Evolutionary conservation across 2,888 invertebrate species (phyloP).

Genomic region (Melanophora roralis): DNA sequence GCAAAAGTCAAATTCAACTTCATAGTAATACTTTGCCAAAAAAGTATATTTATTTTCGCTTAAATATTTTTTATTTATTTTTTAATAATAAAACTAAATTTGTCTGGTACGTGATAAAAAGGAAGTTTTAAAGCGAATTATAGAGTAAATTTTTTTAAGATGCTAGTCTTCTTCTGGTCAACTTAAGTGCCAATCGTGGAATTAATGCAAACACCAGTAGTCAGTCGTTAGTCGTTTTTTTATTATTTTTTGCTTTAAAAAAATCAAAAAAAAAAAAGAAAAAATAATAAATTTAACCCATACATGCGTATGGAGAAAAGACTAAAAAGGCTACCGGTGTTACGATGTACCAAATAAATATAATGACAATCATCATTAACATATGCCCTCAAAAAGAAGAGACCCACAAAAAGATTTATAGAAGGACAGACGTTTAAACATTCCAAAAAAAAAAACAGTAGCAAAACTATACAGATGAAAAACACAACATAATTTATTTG

Average conservation of each 20-base stretch:
- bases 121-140: background rate
- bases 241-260: background rate
- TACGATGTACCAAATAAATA: slow-evolving; percentile 51
- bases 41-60: too few relatives aligned
- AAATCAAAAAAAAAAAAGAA: background rate
- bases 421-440: background rate
- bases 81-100: slow-evolving; percentile 26
- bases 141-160: background rate
- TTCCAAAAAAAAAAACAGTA: background rate
- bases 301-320: too few relatives aligned
- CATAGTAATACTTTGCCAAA: too few relatives aligned
- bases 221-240: background rate
- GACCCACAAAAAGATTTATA: background rate
- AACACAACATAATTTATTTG: slow-evolving; percentile 49
- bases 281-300: background rate
- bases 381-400: slow-evolving; percentile 55
- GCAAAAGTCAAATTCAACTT: too few relatives aligned
- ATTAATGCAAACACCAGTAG: slow-evolving; percentile 59
- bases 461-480: slow-evolving; percentile 1
- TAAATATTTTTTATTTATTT: too few relatives aligned
- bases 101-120: slow-evolving; percentile 51
- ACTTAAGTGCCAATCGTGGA: slow-evolving; percentile 56
- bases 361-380: slow-evolving; percentile 64
- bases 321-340: slow-evolving; percentile 52
- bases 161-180: slow-evolving; percentile 12